Conservation (phyloP, 1,140 invertebrate species). For the Leptestheria dahalacensis region DNA sequence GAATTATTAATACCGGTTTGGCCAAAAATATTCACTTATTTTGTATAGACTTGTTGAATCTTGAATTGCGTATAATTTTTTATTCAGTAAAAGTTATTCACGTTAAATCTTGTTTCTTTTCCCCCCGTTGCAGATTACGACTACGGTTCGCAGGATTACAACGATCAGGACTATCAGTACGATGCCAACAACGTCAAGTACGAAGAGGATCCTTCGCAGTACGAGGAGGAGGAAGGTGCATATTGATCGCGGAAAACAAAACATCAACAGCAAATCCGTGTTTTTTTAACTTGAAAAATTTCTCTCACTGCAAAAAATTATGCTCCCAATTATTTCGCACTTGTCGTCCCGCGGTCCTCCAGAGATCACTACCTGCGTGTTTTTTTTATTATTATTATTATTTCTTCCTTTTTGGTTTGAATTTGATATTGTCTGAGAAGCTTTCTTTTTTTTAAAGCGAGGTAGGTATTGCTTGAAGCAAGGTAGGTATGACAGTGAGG, state of each 20-base stretch:
- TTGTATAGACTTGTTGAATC: neutral
- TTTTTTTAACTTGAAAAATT: too few species aligned
- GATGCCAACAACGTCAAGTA: conserved; percentile 13
- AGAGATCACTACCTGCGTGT: conserved; percentile 5
- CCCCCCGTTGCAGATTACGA: conserved; percentile 5
- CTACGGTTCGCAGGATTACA: conserved; percentile 5
- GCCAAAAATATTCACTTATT: neutral
- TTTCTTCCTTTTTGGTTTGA: neutral
- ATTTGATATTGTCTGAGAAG: neutral
- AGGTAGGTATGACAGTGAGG: neutral
- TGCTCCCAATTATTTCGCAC: too few species aligned
- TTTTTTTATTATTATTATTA: neutral
- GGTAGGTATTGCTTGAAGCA: conserved; percentile 1
- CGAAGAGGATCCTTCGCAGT: conserved; percentile 10
- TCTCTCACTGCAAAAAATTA: too few species aligned
- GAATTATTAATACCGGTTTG: neutral
- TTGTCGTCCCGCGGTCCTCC: too few species aligned
- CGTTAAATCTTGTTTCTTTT: neutral
- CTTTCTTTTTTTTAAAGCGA: conserved; percentile 1
- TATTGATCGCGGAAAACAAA: too few species aligned
- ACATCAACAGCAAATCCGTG: too few species aligned
- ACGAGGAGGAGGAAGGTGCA: conserved; percentile 7
- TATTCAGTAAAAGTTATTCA: neutral
- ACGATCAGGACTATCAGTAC: conserved; percentile 12
- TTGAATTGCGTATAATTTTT: too few species aligned